These are phyloP conservation scores for Drosophila robusta DNA, from an alignment of 2,888 invertebrate species.

Conservation along the genomic window DNA sequence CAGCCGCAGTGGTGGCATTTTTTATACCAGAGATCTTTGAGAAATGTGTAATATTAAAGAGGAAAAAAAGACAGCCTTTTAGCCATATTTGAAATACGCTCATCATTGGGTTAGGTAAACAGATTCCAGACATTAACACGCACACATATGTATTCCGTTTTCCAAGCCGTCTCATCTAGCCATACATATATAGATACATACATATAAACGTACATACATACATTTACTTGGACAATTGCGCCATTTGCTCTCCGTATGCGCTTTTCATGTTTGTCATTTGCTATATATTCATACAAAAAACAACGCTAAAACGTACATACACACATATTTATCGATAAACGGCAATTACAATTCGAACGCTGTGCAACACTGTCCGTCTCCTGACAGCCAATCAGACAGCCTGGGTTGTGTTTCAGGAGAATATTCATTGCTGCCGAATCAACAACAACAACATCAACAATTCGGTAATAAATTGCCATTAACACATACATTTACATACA, in stretches of 20 bases:
- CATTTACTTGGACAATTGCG: constrained; percentile 44
- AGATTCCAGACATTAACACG: constrained; percentile 34
- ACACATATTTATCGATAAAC: constrained; percentile 50
- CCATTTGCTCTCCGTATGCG: constrained; percentile 64
- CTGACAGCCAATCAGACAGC: constrained; percentile 32
- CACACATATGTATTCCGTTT: constrained; percentile 48
- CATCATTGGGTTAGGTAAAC: constrained; percentile 42
- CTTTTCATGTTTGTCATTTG: constrained; percentile 68
- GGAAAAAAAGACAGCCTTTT: constrained; percentile 42
- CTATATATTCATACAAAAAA: constrained; percentile 51
- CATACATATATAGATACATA: constrained; percentile 55
- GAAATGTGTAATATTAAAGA: constrained; percentile 50
- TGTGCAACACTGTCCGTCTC: constrained; percentile 46
- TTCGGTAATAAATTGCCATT: constrained; percentile 56
- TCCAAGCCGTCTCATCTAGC: constrained; percentile 64
- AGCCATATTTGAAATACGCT: constrained; percentile 56
- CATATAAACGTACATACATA: constrained; percentile 30
- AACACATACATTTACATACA: constrained; percentile 39
- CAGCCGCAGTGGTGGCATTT: constrained; percentile 46
- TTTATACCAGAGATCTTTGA: constrained; percentile 51
- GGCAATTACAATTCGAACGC: constrained; percentile 31
- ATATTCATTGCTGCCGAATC: constrained; percentile 43
- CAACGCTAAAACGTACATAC: constrained; percentile 14
- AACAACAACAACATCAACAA: constrained; percentile 12
- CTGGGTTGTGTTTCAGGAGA: constrained; percentile 31